Percentiles rank a stretch among this genome's conserved stretches.
phyloP scores from a whole-genome alignment of 1,140 invertebrate species.

The Mya arenaria region DNA sequence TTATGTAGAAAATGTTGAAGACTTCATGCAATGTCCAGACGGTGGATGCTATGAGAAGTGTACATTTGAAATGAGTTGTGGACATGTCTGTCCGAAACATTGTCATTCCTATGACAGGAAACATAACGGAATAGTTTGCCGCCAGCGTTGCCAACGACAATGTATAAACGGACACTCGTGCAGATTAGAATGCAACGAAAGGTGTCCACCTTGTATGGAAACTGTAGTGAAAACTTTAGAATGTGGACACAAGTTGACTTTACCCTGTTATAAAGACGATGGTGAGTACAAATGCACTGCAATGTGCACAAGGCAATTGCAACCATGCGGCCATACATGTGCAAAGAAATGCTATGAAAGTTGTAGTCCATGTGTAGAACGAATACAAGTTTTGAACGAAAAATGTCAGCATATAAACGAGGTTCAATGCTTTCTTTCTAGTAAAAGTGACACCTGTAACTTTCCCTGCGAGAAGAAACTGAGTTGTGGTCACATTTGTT shows the following conservation, averaged over 20 bases:
- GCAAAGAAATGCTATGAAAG: background rate
- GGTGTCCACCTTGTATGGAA: background rate
- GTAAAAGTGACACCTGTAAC: too few species aligned
- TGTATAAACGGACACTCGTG: constrained; percentile 82
- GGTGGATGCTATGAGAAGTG: constrained; percentile 77
- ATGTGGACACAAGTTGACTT: background rate
- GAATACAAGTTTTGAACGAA: background rate
- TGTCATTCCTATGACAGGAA: constrained; percentile 69
- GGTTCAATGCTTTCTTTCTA: background rate
- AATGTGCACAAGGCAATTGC: background rate
- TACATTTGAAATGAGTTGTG: constrained; percentile 68
- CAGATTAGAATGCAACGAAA: constrained; percentile 42
- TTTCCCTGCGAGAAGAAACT: background rate
- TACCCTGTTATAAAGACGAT: background rate
- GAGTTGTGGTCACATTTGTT: too few species aligned
- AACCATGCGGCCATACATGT: background rate
- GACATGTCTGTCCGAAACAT: constrained; percentile 67
- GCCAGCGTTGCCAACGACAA: constrained; percentile 69
- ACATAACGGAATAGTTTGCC: constrained; percentile 64
- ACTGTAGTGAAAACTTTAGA: background rate
- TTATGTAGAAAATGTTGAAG: constrained; percentile 52
- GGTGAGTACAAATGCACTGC: background rate
- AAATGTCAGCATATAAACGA: background rate
- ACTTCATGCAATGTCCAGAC: constrained; percentile 75
- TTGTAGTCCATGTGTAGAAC: background rate